Evolutionary conservation across 2,113 vertebrate species (phyloP), one percentile per base, ranked within the genome.

Genomic region (Rhea americana): DNA sequence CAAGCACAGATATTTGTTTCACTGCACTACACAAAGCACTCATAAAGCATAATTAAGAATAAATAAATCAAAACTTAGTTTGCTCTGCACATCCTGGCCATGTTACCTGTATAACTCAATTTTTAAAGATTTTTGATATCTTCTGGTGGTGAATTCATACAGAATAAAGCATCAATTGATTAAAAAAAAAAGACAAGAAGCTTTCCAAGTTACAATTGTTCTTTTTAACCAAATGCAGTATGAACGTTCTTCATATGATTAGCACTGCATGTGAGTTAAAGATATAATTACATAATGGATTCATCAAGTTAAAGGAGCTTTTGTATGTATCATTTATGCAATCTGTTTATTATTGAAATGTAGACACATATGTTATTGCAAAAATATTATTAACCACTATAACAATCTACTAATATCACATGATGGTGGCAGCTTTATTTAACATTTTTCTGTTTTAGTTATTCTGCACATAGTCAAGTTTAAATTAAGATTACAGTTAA

Each of bases 61-160:
- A 91, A 90, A 65, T 75, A 82, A 78, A 92, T 70, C 18, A 86
- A 91, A 95, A 62, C 68, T 63, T 65, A 39, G 74, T 62, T 87
- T 87, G 80, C 71, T 89, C 59, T 76, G 62, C 84, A 95, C 79
- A 71, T 91, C 65, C 28, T 22, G 3, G 25, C 71, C 68, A 91
- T 73, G 47, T 82, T 72, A 62, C 16, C 41, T 65, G 7, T 39
- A 47, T 91, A 95, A 95, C 59, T 91, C 58, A 56, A 75, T 92
- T 76, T 58, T 59, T 87, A 93, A 94, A 90, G 82, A 63, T 90
- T 65, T 95, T 45, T 86, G 1, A 32, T 90, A 13, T 79, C 66
- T 77, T 90, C 67, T 83, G 92, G 67, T 75, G 62, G 84, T 80
- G 61, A 82, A 47, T 87, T 84, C 85, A 66, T 76, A 56, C 12